Conservation (phyloP, 1,140 invertebrate genomes). For the Chrysopa pallens region DNA sequence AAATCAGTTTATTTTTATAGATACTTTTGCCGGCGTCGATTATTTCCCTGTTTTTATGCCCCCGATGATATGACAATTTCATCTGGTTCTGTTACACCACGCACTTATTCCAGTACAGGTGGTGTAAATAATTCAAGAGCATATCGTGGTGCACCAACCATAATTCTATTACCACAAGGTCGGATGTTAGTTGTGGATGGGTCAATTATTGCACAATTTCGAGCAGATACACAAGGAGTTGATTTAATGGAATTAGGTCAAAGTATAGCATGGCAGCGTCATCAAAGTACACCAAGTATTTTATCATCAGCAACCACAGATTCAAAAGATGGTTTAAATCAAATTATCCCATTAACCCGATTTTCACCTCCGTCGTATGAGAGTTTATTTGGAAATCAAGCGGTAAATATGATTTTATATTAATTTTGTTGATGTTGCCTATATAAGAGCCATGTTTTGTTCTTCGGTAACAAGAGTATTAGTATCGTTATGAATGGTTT, state of each 20-base stretch:
- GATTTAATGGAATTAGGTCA: not conserved
- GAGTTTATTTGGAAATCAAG: conserved; percentile 16
- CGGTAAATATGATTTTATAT: not conserved
- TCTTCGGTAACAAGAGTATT: too few species aligned
- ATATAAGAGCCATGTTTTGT: too few species aligned
- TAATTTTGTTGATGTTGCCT: too few species aligned
- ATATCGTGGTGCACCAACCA: conserved; percentile 24
- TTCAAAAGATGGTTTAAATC: conserved; percentile 17
- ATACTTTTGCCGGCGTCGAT: conserved; percentile 25
- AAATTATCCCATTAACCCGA: conserved; percentile 13
- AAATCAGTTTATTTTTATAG: too few species aligned
- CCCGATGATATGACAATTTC: conserved; percentile 18
- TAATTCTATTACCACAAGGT: conserved; percentile 34
- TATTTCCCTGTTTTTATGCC: conserved; percentile 16
- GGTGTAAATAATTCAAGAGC: conserved; percentile 7
- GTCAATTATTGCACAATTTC: conserved; percentile 28
- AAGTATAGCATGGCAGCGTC: not conserved
- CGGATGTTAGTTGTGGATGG: conserved; percentile 36
- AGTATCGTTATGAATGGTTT: too few species aligned
- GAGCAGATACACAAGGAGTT: conserved; percentile 12
- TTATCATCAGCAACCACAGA: not conserved
- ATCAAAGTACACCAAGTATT: not conserved
- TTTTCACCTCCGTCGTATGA: conserved; percentile 20
- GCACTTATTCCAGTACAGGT: conserved; percentile 15
- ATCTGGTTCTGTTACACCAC: conserved; percentile 14